These are phyloP conservation scores for Pholis gunnellus DNA, from an alignment of 2,113 vertebrate genomes.

Conservation along the genomic window DNA sequence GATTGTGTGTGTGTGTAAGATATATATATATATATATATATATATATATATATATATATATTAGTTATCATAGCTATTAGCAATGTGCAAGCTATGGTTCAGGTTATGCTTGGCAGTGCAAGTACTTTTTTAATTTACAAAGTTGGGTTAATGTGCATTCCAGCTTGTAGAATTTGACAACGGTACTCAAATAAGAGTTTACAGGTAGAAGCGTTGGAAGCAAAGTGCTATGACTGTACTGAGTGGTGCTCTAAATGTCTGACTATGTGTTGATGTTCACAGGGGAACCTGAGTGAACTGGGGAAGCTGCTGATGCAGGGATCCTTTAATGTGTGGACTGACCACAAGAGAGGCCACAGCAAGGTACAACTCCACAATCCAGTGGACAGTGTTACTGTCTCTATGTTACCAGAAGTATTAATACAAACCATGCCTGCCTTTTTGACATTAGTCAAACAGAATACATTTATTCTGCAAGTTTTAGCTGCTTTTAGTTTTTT, in stretches of 20 bases:
- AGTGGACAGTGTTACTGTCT: background rate
- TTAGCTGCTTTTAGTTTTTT: background rate
- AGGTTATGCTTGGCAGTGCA: background rate
- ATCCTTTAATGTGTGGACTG: constrained; percentile 94
- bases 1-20: background rate
- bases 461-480: background rate
- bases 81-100: background rate
- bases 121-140: background rate
- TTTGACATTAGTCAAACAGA: background rate
- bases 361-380: constrained; percentile 74
- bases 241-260: background rate
- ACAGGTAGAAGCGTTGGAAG: background rate
- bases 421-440: background rate
- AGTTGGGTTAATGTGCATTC: background rate
- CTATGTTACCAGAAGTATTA: background rate
- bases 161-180: background rate
- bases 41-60: no score
- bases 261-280: constrained; percentile 28
- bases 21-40: no score
- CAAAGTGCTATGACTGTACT: background rate
- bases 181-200: background rate
- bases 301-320: constrained; percentile 93
- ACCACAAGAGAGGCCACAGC: constrained; percentile 93
- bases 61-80: background rate
- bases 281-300: constrained; percentile 91